phyloP scores from a whole-genome alignment of 2,797 vertebrate species.

The Ctenopoma multispine region DNA sequence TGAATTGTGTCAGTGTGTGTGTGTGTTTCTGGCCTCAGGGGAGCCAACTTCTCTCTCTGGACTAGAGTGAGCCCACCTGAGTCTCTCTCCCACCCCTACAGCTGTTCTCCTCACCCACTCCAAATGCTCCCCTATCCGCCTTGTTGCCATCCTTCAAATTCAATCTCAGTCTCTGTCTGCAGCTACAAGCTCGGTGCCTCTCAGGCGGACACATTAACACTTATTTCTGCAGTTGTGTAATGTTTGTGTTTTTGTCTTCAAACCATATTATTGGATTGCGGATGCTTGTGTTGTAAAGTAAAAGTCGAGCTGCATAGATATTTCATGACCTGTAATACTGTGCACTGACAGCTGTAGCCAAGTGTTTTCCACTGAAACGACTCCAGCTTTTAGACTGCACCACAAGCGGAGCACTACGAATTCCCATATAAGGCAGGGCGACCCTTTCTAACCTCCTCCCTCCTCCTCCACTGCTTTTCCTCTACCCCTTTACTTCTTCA shows the following conservation, averaged over 20 bases:
- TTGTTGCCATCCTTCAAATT: conserved; percentile 33
- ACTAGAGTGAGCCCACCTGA: conserved; percentile 80
- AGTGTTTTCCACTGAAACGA: conserved; percentile 60
- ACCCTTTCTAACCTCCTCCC: conserved; percentile 70
- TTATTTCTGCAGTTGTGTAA: conserved; percentile 23
- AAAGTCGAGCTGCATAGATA: conserved; percentile 41
- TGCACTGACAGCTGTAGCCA: conserved; percentile 31
- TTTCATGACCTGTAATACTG: conserved; percentile 40
- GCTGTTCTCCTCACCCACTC: conserved; percentile 67
- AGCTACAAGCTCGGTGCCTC: conserved; percentile 1
- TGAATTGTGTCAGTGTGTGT: conserved; percentile 39
- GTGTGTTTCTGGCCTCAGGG: conserved; percentile 63
- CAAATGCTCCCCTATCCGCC: conserved; percentile 17
- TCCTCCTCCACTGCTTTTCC: conserved; percentile 44
- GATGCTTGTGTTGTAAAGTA: conserved; percentile 37
- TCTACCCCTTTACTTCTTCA: conserved; percentile 65
- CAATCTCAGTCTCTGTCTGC: conserved; percentile 15
- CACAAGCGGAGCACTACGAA: conserved; percentile 74
- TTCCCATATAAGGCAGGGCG: conserved; percentile 85
- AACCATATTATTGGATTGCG: conserved; percentile 41
- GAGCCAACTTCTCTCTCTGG: conserved; percentile 72
- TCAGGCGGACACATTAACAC: conserved; percentile 16
- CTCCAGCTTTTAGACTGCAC: conserved; percentile 68
- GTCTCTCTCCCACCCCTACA: conserved; percentile 74
- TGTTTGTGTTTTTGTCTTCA: conserved; percentile 26